A percentile compares a stretch with the other conserved stretches of the same genome.
phyloP scores from a whole-genome alignment of 1,140 invertebrate species.

The Trinorchestia longiramus region DNA sequence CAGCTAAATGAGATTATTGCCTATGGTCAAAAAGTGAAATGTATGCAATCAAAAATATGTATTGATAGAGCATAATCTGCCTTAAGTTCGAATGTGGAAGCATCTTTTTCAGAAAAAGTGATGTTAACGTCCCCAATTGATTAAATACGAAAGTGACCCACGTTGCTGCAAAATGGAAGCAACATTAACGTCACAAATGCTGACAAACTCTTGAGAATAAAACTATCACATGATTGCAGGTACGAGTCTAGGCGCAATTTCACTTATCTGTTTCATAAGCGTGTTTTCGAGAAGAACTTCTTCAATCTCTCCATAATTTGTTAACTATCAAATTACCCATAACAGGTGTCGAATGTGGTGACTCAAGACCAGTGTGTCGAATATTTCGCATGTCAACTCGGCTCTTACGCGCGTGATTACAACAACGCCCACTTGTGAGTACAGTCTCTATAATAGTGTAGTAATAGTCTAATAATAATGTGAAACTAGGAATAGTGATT shows the following conservation, averaged over 20 bases:
- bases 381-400: constrained; percentile 26
- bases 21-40: background rate
- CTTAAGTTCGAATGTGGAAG: background rate
- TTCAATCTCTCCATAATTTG: background rate
- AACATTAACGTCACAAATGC: background rate
- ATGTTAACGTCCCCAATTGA: background rate
- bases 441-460: too few species aligned
- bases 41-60: background rate
- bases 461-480: too few species aligned
- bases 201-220: background rate
- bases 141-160: background rate
- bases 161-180: background rate
- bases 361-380: constrained; percentile 36
- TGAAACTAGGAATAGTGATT: too few species aligned
- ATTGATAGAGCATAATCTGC: background rate
- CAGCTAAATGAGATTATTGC: background rate
- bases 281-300: background rate
- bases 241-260: too few species aligned
- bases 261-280: background rate
- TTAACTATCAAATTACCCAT: background rate
- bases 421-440: constrained; percentile 29
- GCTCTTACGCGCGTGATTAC: constrained; percentile 10
- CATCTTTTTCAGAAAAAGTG: background rate
- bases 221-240: too few species aligned
- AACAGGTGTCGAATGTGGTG: constrained; percentile 37